Percentiles rank a stretch among this genome's conserved stretches.
Conservation (phyloP, 2,113 vertebrate species). For the Coptodon bakossiorum region DNA sequence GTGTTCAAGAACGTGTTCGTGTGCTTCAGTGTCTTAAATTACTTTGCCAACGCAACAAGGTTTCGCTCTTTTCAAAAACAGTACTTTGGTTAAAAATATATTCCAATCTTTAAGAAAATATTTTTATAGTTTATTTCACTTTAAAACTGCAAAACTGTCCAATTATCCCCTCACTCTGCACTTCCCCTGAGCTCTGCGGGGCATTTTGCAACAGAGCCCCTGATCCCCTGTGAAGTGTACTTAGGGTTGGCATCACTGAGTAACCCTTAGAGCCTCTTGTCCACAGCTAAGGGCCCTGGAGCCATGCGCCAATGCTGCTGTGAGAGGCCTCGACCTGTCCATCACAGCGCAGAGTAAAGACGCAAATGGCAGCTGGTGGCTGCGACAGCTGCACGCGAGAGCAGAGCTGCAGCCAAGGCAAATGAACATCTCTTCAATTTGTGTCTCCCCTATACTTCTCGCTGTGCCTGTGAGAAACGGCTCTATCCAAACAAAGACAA, state of each 20-base stretch:
- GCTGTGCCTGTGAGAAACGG: slow-evolving; percentile 55
- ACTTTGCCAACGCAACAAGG: background rate
- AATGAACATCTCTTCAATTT: slow-evolving; percentile 57
- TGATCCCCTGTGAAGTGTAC: background rate
- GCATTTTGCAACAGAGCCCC: background rate
- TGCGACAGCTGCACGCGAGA: slow-evolving; percentile 19
- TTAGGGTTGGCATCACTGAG: slow-evolving; percentile 17
- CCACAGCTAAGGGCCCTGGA: slow-evolving; percentile 21
- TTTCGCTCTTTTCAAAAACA: background rate
- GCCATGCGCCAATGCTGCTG: slow-evolving; percentile 16
- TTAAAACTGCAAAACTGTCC: background rate
- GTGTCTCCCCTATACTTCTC: slow-evolving; percentile 18
- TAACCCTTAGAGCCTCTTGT: background rate
- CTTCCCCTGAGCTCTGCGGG: background rate
- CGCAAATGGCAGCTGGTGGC: slow-evolving; percentile 34
- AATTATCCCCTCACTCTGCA: background rate
- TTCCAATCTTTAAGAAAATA: background rate
- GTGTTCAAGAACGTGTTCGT: background rate
- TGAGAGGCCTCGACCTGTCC: slow-evolving; percentile 29
- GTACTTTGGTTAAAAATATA: background rate
- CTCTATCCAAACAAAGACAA: slow-evolving; percentile 71
- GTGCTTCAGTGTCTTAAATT: background rate
- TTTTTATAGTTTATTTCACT: background rate
- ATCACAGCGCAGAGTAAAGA: slow-evolving; percentile 18
- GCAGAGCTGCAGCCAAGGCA: slow-evolving; percentile 45